Conservation (phyloP, 2,113 vertebrate species). For the Heterotis niloticus region DNA sequence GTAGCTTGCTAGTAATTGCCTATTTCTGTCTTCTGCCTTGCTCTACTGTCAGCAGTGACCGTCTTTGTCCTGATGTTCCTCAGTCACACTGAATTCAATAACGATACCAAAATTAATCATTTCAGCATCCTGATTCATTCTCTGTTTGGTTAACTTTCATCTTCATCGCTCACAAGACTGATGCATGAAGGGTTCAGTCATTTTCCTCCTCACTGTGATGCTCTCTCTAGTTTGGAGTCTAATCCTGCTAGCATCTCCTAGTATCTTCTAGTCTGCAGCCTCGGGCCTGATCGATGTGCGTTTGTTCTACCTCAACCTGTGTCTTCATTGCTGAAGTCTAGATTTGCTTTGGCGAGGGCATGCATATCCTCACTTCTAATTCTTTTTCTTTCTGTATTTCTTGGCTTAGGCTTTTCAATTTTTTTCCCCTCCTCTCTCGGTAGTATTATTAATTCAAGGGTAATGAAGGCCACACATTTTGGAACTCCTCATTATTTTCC, state of each 20-base stretch:
- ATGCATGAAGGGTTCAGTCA: too few species aligned
- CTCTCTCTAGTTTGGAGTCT: not conserved
- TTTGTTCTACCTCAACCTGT: constrained; percentile 48
- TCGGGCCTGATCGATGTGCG: constrained; percentile 35
- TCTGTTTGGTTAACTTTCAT: not conserved
- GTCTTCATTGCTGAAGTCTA: constrained; percentile 98
- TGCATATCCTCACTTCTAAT: constrained; percentile 45
- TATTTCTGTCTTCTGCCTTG: too few species aligned
- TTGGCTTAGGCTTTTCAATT: constrained; percentile 11
- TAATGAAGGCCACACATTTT: too few species aligned
- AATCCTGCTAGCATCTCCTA: constrained; percentile 9
- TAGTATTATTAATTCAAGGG: too few species aligned
- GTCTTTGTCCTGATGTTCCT: too few species aligned
- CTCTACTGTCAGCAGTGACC: too few species aligned
- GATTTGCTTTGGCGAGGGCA: constrained; percentile 89
- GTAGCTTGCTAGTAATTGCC: too few species aligned
- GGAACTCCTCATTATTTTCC: too few species aligned
- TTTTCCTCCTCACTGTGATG: not conserved
- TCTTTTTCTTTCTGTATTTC: constrained; percentile 46
- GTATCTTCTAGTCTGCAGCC: constrained; percentile 22
- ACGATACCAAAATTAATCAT: too few species aligned
- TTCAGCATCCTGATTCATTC: not conserved
- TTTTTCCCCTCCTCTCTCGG: too few species aligned
- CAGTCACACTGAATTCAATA: too few species aligned
- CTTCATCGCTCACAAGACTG: not conserved